Evolutionary conservation across 2,113 vertebrate genomes (phyloP).

Genomic region (Vombatus ursinus): DNA sequence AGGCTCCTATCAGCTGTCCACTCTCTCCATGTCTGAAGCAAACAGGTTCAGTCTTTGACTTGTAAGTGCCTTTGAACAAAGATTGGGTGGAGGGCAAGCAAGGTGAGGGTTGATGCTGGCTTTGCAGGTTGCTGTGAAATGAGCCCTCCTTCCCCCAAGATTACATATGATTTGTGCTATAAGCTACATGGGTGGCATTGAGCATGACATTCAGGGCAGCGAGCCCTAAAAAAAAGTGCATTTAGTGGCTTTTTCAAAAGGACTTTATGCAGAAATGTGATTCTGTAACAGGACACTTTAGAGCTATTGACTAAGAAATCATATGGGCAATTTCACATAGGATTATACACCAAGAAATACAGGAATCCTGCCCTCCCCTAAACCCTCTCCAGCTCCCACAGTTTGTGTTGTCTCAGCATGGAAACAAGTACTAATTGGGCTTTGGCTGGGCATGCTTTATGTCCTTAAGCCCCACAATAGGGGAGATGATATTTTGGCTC

Average conservation of each 20-base stretch:
- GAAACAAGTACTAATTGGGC: background rate
- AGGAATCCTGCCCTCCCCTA: background rate
- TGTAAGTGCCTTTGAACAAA: background rate
- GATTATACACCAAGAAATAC: background rate
- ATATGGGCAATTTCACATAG: background rate
- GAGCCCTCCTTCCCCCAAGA: background rate
- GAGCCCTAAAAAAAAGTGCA: background rate
- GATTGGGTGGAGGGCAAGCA: background rate
- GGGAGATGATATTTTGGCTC: background rate
- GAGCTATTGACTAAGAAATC: conserved; percentile 40
- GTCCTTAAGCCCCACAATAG: background rate
- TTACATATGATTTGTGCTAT: background rate
- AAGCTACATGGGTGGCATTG: conserved; percentile 14
- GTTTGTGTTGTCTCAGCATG: background rate
- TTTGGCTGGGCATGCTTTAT: background rate
- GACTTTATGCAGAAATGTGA: conserved; percentile 42
- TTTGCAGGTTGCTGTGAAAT: background rate
- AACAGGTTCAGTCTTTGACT: background rate
- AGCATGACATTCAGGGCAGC: background rate
- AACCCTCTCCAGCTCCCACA: background rate
- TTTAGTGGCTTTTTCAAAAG: conserved; percentile 41
- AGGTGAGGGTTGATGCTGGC: background rate
- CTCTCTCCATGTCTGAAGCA: background rate
- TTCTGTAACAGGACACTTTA: background rate
- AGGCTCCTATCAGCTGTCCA: background rate